Evolutionary conservation across 2,888 invertebrate species (phyloP).

Genomic region (Alentia gelatinosa): DNA sequence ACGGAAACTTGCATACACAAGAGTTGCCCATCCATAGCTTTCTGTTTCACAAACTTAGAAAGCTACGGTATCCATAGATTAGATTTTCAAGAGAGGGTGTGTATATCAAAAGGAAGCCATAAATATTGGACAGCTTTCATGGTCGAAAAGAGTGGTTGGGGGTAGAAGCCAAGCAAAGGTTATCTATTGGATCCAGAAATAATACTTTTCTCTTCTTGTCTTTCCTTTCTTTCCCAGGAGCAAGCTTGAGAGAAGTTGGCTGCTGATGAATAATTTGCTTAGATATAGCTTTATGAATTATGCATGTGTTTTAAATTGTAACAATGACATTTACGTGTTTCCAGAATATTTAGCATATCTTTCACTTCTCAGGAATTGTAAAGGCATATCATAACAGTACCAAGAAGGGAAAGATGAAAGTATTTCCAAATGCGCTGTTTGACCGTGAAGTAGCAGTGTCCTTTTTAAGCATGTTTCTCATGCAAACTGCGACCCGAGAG

Average conservation of each 20-base stretch:
- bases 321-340: no score
- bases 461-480: no score
- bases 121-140: background rate
- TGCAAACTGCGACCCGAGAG: no score
- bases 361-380: no score
- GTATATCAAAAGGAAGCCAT: no score
- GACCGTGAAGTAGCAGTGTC: no score
- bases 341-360: no score
- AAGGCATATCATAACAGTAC: no score
- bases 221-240: background rate
- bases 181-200: background rate
- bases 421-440: no score
- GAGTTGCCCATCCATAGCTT: background rate
- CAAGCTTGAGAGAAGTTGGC: background rate
- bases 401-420: no score
- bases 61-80: background rate
- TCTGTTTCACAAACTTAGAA: background rate
- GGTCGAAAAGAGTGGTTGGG: background rate
- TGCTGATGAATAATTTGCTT: background rate
- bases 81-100: background rate
- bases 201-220: background rate
- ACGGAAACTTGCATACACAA: background rate
- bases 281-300: background rate
- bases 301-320: no score
- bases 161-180: slow-evolving; percentile 1